Conservation (phyloP, 2,888 invertebrate species). For the Papilio protenor region DNA sequence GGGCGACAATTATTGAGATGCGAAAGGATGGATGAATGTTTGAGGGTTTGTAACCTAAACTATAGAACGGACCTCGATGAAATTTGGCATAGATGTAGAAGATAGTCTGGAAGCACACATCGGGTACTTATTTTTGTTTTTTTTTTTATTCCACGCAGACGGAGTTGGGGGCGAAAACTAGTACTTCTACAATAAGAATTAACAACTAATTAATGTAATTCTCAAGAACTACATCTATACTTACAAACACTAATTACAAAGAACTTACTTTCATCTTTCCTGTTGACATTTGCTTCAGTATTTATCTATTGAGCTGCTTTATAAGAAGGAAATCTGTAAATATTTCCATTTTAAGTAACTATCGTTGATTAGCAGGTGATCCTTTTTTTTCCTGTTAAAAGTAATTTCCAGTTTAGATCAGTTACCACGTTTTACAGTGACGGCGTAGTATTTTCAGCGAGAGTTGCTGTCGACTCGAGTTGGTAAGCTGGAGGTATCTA, state of each 20-base stretch:
- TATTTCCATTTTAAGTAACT: background rate
- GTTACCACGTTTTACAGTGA: constrained; percentile 28
- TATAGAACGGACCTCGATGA: too few species aligned
- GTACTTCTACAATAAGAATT: too few species aligned
- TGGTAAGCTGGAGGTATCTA: constrained; percentile 52
- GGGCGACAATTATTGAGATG: too few species aligned
- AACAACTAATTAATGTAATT: background rate
- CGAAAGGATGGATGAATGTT: too few species aligned
- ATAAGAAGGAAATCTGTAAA: background rate
- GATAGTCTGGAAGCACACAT: too few species aligned
- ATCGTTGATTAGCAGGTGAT: background rate
- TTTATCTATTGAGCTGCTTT: too few species aligned
- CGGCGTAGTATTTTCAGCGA: constrained; percentile 46
- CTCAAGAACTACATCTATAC: background rate
- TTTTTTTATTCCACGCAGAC: too few species aligned
- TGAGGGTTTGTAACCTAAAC: too few species aligned
- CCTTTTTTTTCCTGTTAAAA: background rate
- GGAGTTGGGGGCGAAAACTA: too few species aligned
- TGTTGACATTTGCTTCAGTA: background rate
- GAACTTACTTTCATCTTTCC: background rate
- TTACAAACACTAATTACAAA: background rate
- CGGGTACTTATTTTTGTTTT: too few species aligned
- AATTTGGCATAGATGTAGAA: too few species aligned
- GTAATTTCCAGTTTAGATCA: background rate
- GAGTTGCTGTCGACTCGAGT: constrained; percentile 48